A percentile compares a stretch with the other conserved stretches of the same genome.
phyloP scores from a whole-genome alignment of 2,888 invertebrate genomes.

The Axea sp. region DNA sequence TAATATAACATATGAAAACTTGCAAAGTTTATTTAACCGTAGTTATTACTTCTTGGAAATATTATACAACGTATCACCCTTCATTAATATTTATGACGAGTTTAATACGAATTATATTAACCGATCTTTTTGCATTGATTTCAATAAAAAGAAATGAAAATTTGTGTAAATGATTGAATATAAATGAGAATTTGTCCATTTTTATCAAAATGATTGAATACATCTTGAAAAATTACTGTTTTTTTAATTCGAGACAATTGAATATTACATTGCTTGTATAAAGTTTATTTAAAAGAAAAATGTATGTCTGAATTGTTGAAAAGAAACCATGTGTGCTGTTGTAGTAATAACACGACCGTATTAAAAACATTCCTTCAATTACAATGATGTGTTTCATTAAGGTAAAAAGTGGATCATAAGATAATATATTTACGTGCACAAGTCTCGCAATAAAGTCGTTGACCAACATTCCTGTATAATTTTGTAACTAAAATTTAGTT shows the following conservation, averaged over 20 bases:
- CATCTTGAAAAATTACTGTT: no score
- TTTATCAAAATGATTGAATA: slow-evolving; percentile 9
- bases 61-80: slow-evolving; percentile 1
- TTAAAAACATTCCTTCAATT: slow-evolving; percentile 24
- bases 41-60: slow-evolving; percentile 31
- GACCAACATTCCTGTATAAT: slow-evolving; percentile 12
- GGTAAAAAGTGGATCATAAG: slow-evolving; percentile 30
- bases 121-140: slow-evolving; percentile 33
- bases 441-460: slow-evolving; percentile 35
- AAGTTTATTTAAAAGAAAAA: no score
- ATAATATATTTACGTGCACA: slow-evolving; percentile 26
- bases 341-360: slow-evolving; percentile 20
- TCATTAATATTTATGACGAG: slow-evolving; percentile 28
- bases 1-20: slow-evolving; percentile 40
- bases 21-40: slow-evolving; percentile 34
- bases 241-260: neutral
- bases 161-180: slow-evolving; percentile 12
- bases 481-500: slow-evolving; percentile 11
- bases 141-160: slow-evolving; percentile 15
- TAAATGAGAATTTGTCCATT: slow-evolving; percentile 14
- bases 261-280: no score
- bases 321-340: slow-evolving; percentile 3
- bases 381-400: slow-evolving; percentile 39
- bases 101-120: slow-evolving; percentile 36
- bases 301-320: slow-evolving; percentile 1